Base-by-base conservation (phyloP, 1,140 invertebrate species). In the Sycophaga agraensis region DNA sequence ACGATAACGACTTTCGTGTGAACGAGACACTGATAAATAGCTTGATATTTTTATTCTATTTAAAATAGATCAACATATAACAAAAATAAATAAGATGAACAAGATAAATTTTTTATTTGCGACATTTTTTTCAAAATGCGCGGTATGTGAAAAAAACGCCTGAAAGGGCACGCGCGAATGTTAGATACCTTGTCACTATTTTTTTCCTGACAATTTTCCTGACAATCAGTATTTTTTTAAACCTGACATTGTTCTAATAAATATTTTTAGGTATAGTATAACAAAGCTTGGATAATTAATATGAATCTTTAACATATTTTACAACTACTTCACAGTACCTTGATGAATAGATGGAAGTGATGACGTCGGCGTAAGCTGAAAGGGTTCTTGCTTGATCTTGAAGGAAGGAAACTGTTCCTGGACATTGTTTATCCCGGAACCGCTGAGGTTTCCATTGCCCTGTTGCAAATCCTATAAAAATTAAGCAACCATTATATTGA, bases 381-480 rank as follows among this genome's bases (percentile, higher is more conserved):
- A 76, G 1, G 73, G 72, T 45, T 79, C 77, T 57, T 78, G 76
- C 34, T 79, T 79, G 55, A 77, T 78, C 56, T 77, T 79, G 12
- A 77, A 40, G 1, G 70, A 60, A 43, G 75, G 73, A 7, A 61
- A 63, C 14, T 72, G 59, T 28, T 75, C 72, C 61, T 76, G 74
- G 45, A 73, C 65, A 7, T 59, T 64, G 37, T 58, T 50, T 17
- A 75, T 60, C 19, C 66, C 70, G 7, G 67, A 50, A 19, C 63
- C 55, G 9, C 65, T 54, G 14, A 74, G 45, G 39, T 56, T 71
- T n/a, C 71, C 74, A 64, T 70, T 74, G 8, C 71, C 71, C 42
- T 78, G 76, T 34, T 73, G 75, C 35, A 77, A 58, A 19, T 77
- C 74, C 76, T 78, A 50, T 14, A 68, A 19, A 24, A 43, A 51